Percentiles rank a stretch among this genome's conserved stretches.
phyloP scores from a whole-genome alignment of 2,888 invertebrate genomes.

The Tineola bisselliella region DNA sequence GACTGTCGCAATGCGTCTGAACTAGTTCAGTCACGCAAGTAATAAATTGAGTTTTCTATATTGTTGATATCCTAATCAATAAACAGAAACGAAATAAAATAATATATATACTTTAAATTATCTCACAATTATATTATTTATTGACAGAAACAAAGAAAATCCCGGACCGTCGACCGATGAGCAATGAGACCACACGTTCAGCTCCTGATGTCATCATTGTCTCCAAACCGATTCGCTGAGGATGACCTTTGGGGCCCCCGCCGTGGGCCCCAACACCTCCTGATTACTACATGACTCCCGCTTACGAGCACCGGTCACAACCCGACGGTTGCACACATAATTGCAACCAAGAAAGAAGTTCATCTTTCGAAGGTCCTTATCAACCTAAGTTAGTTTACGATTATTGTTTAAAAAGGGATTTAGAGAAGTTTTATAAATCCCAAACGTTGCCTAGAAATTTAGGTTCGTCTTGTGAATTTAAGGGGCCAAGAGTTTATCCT shows the following conservation, averaged over 20 bases:
- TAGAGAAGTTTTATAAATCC: conserved; percentile 28
- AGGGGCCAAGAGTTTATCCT: conserved; percentile 23
- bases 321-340: conserved; percentile 27
- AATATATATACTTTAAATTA: too few species aligned
- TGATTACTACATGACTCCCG: conserved; percentile 28
- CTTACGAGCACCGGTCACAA: background rate
- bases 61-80: too few species aligned
- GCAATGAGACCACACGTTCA: conserved; percentile 86
- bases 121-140: too few species aligned
- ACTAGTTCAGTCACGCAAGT: too few species aligned
- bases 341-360: conserved; percentile 27
- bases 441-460: conserved; percentile 52
- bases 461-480: conserved; percentile 38
- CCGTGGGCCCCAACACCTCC: conserved; percentile 60
- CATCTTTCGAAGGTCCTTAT: conserved; percentile 47
- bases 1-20: too few species aligned
- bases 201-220: conserved; percentile 89
- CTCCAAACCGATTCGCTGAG: conserved; percentile 65
- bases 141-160: conserved; percentile 48
- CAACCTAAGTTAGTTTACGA: conserved; percentile 49
- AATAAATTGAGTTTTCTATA: too few species aligned
- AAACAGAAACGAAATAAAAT: too few species aligned
- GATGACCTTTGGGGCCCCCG: conserved; percentile 58
- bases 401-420: conserved; percentile 56
- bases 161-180: conserved; percentile 72